Evolutionary conservation across 2,797 vertebrate species (phyloP).

Genomic region (Telmatherina bonti): DNA sequence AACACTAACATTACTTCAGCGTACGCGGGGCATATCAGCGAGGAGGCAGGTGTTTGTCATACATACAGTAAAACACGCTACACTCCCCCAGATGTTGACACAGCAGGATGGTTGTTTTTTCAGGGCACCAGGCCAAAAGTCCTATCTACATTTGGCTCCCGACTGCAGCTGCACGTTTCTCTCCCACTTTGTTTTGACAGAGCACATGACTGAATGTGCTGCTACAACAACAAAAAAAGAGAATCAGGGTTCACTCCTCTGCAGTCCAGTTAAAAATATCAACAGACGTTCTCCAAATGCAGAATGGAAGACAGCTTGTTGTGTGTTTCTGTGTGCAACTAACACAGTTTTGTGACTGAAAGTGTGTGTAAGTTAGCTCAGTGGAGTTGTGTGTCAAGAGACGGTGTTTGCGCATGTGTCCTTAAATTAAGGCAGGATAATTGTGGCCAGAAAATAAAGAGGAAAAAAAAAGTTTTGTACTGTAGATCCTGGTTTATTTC

Average conservation of each 20-base stretch:
- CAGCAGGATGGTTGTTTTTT: constrained; percentile 37
- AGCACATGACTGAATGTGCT: constrained; percentile 44
- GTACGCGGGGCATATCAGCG: neutral
- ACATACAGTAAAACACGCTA: constrained; percentile 2
- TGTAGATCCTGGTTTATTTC: constrained; percentile 67
- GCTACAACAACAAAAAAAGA: neutral
- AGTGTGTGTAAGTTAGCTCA: constrained; percentile 25
- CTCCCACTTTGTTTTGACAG: constrained; percentile 49
- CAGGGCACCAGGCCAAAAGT: constrained; percentile 21
- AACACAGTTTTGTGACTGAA: constrained; percentile 33
- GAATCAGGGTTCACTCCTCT: neutral
- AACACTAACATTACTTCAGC: constrained; percentile 7
- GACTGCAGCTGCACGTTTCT: constrained; percentile 39
- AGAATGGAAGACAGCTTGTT: neutral
- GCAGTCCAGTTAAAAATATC: constrained; percentile 45
- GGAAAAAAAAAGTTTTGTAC: constrained; percentile 43
- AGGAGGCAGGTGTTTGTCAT: constrained; percentile 3
- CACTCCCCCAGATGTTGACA: constrained; percentile 33
- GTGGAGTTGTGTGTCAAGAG: constrained; percentile 12
- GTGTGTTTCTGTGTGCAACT: constrained; percentile 19
- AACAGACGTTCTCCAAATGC: constrained; percentile 52
- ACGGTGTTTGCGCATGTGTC: constrained; percentile 8
- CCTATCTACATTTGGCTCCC: constrained; percentile 26
- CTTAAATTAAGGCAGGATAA: constrained; percentile 38
- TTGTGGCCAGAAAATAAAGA: constrained; percentile 41